Percentiles rank a stretch among this genome's conserved stretches.
These are phyloP conservation scores for Euthynnus affinis DNA, from an alignment of 2,797 vertebrate species.

Conservation along the genomic window DNA sequence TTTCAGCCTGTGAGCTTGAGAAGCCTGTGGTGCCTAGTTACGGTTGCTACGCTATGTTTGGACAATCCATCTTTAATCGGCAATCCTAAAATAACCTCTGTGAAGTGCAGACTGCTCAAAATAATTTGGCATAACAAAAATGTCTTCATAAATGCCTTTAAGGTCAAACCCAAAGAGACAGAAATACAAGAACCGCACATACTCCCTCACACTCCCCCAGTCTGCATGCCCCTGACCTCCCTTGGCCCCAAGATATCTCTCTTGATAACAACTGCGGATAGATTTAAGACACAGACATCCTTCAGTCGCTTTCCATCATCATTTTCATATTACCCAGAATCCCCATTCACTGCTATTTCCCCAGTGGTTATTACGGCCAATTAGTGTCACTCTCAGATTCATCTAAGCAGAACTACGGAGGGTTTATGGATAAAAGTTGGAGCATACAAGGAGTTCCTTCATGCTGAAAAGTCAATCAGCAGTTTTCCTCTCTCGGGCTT, in stretches of 20 bases:
- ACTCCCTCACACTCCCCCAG: conserved; percentile 10
- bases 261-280: conserved; percentile 44
- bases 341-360: conserved; percentile 44
- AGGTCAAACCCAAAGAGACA: conserved; percentile 13
- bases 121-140: conserved; percentile 8
- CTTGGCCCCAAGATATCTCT: conserved; percentile 51
- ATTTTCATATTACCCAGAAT: conserved; percentile 73
- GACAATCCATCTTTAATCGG: not conserved
- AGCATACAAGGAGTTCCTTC: conserved; percentile 67
- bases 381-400: conserved; percentile 70
- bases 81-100: conserved; percentile 10
- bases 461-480: conserved; percentile 57
- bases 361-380: conserved; percentile 69
- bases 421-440: conserved; percentile 48
- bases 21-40: not conserved
- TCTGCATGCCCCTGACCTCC: conserved; percentile 26
- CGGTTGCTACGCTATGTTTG: too few species aligned
- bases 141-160: not conserved
- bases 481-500: conserved; percentile 11
- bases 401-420: conserved; percentile 47
- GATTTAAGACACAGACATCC: conserved; percentile 58
- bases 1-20: too few species aligned
- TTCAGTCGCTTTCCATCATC: conserved; percentile 74
- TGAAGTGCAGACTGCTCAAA: not conserved
- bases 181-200: not conserved